A percentile compares a stretch with the other conserved stretches of the same genome.
phyloP scores from a whole-genome alignment of 2,797 vertebrate genomes.

The Pipistrellus pygmaeus region DNA sequence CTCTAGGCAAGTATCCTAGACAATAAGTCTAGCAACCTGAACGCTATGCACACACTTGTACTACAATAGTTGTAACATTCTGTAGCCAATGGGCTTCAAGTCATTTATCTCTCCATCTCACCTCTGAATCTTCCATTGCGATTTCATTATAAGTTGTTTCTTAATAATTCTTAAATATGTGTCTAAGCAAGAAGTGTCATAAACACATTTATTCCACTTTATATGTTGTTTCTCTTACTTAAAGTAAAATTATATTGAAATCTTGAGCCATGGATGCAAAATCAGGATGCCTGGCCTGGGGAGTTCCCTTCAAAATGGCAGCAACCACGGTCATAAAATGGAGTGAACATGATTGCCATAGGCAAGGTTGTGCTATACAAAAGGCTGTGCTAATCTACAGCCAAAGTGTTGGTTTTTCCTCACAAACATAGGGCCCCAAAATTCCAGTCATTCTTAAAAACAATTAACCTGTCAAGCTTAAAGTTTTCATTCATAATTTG shows the following conservation, averaged over 20 bases:
- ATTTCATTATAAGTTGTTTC: not conserved
- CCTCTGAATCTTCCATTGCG: not conserved
- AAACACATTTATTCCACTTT: not conserved
- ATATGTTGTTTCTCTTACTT: not conserved
- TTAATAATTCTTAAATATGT: not conserved
- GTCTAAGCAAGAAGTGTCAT: not conserved
- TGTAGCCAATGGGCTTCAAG: not conserved
- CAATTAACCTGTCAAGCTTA: conserved; percentile 77
- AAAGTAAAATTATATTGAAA: conserved; percentile 12
- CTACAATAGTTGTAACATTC: not conserved
- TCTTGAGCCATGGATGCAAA: not conserved
- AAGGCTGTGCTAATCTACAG: not conserved
- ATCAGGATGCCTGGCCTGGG: conserved; percentile 11
- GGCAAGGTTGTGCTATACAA: conserved; percentile 16
- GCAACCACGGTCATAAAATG: conserved; percentile 14
- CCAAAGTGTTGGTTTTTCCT: conserved; percentile 45
- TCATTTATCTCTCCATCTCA: not conserved
- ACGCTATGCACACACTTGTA: not conserved
- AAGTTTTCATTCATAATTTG: conserved; percentile 69
- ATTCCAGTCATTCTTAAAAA: conserved; percentile 68
- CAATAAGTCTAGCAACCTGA: not conserved
- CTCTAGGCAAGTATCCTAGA: not conserved
- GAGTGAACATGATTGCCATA: not conserved
- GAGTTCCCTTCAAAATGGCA: conserved; percentile 28
- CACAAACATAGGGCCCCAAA: conserved; percentile 23